Evolutionary conservation across 2,113 vertebrate species (phyloP).

Genomic region (Saguinus midas): DNA sequence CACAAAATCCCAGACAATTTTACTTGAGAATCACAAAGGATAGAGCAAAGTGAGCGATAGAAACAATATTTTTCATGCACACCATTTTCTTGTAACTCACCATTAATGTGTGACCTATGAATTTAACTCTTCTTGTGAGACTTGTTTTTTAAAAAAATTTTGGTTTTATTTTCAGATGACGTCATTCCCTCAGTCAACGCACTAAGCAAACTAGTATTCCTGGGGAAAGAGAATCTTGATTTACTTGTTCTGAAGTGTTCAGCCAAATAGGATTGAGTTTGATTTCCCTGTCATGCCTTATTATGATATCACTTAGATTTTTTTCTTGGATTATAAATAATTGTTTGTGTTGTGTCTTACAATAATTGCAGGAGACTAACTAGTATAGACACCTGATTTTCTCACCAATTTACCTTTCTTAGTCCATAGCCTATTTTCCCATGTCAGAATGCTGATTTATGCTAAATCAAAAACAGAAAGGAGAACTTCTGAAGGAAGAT

Average conservation of each 20-base stretch:
- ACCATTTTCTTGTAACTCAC: neutral
- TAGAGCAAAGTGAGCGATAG: neutral
- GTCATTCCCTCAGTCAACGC: neutral
- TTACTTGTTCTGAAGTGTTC: neutral
- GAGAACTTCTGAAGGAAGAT: neutral
- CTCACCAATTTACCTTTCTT: neutral
- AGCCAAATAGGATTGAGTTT: neutral
- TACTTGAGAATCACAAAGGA: neutral
- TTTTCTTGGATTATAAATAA: neutral
- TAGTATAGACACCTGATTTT: neutral
- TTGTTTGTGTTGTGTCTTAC: neutral
- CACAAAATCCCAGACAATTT: neutral
- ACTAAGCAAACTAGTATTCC: neutral
- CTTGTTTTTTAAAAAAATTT: neutral
- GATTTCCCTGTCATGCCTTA: neutral
- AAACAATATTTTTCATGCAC: neutral
- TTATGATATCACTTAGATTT: neutral
- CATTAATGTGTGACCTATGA: neutral
- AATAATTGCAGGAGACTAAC: neutral
- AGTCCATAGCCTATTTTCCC: neutral
- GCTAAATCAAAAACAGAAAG: slow-evolving; percentile 7
- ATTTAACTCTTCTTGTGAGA: neutral
- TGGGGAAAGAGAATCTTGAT: neutral
- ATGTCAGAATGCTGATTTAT: neutral
- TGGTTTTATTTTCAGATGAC: neutral